Evolutionary conservation across 2,888 invertebrate genomes (phyloP).

Genomic region (Hololepta plana): DNA sequence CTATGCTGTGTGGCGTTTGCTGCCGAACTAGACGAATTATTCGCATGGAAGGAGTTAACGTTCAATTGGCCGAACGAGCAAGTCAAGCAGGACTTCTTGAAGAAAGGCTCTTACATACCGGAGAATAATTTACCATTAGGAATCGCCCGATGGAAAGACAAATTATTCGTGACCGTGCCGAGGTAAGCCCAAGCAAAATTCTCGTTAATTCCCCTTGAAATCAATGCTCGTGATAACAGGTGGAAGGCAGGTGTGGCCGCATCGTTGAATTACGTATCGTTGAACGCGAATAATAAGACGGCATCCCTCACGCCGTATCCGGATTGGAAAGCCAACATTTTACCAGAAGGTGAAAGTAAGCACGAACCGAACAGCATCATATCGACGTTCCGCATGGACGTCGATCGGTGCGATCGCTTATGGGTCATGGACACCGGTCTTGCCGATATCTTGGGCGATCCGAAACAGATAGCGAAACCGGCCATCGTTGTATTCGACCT

Average conservation of each 20-base stretch:
- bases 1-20: conserved; percentile 19
- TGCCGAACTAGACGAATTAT: conserved; percentile 40
- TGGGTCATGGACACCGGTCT: conserved; percentile 72
- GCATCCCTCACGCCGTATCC: conserved; percentile 60
- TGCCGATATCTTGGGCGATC: conserved; percentile 50
- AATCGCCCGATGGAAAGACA: conserved; percentile 50
- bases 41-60: conserved; percentile 50
- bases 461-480: conserved; percentile 41
- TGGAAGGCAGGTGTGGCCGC: conserved; percentile 53
- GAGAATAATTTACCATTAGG: conserved; percentile 54
- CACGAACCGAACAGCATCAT: conserved; percentile 36
- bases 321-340: conserved; percentile 56
- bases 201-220: conserved; percentile 4
- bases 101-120: conserved; percentile 38
- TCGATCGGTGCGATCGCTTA: conserved; percentile 60
- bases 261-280: conserved; percentile 45
- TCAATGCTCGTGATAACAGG: conserved; percentile 18
- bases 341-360: conserved; percentile 35
- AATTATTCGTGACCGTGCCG: conserved; percentile 50
- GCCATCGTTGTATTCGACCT: conserved; percentile 55
- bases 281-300: conserved; percentile 42
- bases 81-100: conserved; percentile 39
- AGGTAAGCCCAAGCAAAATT: conserved; percentile 26
- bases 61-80: conserved; percentile 46
- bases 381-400: conserved; percentile 53